phyloP scores from a whole-genome alignment of 2,797 vertebrate species.

The Threskiornis aethiopicus region DNA sequence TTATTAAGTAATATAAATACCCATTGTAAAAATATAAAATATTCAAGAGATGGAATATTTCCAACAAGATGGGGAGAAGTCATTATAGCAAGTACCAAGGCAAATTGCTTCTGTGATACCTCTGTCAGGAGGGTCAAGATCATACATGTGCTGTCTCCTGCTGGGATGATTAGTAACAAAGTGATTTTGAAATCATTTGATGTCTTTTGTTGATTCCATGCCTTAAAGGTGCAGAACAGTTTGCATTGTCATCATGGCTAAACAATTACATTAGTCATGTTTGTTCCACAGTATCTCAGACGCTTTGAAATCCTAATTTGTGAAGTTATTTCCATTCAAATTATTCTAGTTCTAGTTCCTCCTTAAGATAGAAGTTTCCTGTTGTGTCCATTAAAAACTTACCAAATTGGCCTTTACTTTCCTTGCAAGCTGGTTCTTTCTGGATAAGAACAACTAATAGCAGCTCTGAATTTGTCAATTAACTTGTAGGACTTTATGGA shows the following conservation, averaged over 20 bases:
- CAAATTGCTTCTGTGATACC: conserved; percentile 16
- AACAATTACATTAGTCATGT: neutral
- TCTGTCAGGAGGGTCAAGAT: neutral
- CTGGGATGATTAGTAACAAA: neutral
- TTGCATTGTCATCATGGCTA: neutral
- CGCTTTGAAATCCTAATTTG: neutral
- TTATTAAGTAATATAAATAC: neutral
- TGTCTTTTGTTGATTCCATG: neutral
- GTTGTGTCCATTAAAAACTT: neutral
- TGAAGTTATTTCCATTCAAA: neutral
- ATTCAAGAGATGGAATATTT: neutral
- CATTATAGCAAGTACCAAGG: neutral
- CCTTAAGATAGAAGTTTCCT: neutral
- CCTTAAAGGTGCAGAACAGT: neutral
- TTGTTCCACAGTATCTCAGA: neutral
- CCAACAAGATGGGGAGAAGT: neutral
- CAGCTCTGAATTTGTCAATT: neutral
- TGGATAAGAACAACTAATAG: neutral
- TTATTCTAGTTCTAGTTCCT: neutral
- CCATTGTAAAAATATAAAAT: neutral
- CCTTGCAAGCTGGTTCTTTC: neutral
- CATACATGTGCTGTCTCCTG: neutral
- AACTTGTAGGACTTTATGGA: neutral
- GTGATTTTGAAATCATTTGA: neutral
- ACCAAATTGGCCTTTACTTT: neutral